Percentiles rank a stretch among this genome's conserved stretches.
These are phyloP conservation scores for Aptenodytes patagonicus DNA, from an alignment of 2,113 vertebrate species.

Conservation along the genomic window DNA sequence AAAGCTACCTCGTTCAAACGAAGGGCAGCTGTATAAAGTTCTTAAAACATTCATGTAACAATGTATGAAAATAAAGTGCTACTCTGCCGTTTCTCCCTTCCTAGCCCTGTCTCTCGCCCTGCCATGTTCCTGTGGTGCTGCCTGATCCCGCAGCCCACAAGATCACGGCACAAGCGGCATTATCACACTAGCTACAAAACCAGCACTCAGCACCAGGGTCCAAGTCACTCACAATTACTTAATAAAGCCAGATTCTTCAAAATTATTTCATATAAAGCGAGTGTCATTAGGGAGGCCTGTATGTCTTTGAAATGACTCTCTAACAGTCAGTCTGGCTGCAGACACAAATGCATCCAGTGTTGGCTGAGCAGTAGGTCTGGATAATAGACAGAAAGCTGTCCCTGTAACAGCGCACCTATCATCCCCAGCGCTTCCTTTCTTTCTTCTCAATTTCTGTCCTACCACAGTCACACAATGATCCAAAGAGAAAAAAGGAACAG, in stretches of 20 bases:
- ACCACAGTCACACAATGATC: not conserved
- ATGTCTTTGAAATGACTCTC: not conserved
- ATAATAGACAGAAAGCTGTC: not conserved
- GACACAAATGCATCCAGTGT: not conserved
- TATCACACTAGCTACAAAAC: not conserved
- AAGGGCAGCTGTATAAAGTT: not conserved
- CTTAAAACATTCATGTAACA: not conserved
- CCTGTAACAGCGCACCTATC: not conserved
- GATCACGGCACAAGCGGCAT: not conserved
- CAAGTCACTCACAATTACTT: not conserved
- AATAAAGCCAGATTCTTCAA: not conserved
- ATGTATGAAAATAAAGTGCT: not conserved
- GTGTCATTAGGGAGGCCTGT: not conserved
- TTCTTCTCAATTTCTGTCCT: conserved; percentile 9
- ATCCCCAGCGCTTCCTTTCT: not conserved
- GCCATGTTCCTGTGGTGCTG: rapidly evolving
- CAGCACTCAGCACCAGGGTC: rapidly evolving
- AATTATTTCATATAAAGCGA: not conserved
- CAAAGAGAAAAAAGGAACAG: conserved; percentile 14
- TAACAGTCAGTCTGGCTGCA: not conserved
- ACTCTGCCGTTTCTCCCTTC: not conserved
- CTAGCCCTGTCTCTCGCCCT: not conserved
- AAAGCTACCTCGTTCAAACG: not conserved
- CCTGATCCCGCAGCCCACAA: rapidly evolving
- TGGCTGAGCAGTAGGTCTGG: not conserved